Evolutionary conservation across 1,140 invertebrate genomes (phyloP).

Genomic region (Belonocnema kinseyi): DNA sequence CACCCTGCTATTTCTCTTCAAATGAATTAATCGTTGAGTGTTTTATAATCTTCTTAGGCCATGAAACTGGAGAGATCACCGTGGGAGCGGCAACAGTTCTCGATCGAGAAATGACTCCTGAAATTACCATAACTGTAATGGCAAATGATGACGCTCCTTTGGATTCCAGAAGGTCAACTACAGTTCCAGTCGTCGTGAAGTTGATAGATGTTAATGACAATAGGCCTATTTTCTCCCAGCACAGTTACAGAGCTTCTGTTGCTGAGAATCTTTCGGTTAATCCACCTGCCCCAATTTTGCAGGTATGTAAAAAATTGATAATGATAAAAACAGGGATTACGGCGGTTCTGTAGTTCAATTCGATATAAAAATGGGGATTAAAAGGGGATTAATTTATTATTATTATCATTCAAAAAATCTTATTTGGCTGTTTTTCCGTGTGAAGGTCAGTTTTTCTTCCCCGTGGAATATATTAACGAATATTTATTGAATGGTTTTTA

Average conservation of each 20-base stretch:
- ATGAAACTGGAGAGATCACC: slow-evolving; percentile 85
- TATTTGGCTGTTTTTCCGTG: too few relatives aligned
- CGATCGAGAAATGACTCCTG: slow-evolving; percentile 85
- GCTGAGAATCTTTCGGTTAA: slow-evolving; percentile 88
- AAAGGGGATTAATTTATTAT: too few relatives aligned
- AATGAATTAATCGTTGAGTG: too few relatives aligned
- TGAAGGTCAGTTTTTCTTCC: slow-evolving; percentile 19
- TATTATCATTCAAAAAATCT: too few relatives aligned
- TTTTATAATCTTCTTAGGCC: slow-evolving; percentile 58
- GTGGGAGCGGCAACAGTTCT: slow-evolving; percentile 84
- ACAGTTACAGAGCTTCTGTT: slow-evolving; percentile 85
- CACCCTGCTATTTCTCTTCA: too few relatives aligned
- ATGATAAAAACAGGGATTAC: too few relatives aligned
- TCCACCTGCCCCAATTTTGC: slow-evolving; percentile 86
- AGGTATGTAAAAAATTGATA: slow-evolving; percentile 70
- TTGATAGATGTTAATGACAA: slow-evolving; percentile 91
- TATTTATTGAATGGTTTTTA: too few relatives aligned
- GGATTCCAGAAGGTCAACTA: slow-evolving; percentile 80
- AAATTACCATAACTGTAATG: slow-evolving; percentile 85
- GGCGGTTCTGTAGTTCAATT: too few relatives aligned
- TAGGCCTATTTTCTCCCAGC: slow-evolving; percentile 84
- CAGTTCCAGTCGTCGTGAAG: slow-evolving; percentile 87
- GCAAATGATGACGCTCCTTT: slow-evolving; percentile 87
- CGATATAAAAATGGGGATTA: too few relatives aligned
- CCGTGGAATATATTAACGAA: too few relatives aligned